phyloP scores from a whole-genome alignment of 2,888 invertebrate genomes.

The Loripinus fragilis region DNA sequence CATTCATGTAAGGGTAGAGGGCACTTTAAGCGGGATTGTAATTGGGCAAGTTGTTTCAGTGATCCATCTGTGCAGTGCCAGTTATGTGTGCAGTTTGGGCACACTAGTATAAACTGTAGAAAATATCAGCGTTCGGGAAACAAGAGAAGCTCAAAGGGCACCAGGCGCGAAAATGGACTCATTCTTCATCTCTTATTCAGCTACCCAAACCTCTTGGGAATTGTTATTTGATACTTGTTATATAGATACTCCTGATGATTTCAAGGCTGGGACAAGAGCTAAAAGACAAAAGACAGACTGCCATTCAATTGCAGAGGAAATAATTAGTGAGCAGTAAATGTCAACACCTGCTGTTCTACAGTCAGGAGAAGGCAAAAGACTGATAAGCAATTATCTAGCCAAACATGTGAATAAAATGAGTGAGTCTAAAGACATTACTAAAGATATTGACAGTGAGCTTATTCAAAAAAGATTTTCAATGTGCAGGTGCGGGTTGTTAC shows the following conservation, averaged over 20 bases:
- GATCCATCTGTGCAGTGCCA: no score
- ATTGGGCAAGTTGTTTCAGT: no score
- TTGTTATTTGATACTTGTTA: slow-evolving; percentile 39
- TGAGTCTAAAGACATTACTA: not conserved
- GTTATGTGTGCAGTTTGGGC: no score
- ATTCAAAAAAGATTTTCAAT: not conserved
- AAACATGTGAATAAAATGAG: not conserved
- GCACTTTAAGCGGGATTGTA: no score
- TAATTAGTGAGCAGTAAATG: not conserved
- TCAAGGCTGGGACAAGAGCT: slow-evolving; percentile 34
- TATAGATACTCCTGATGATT: slow-evolving; percentile 41
- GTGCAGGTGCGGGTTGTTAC: not conserved
- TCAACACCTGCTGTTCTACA: slow-evolving; percentile 8
- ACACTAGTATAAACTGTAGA: no score
- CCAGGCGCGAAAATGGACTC: slow-evolving; percentile 25
- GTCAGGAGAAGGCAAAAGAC: slow-evolving; percentile 23
- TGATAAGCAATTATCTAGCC: slow-evolving; percentile 36
- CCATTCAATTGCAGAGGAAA: not conserved
- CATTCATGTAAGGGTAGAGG: no score
- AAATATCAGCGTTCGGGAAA: no score
- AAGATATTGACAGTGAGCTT: slow-evolving; percentile 36
- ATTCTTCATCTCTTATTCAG: not conserved
- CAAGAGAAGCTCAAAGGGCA: no score
- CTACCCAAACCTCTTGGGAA: slow-evolving; percentile 12
- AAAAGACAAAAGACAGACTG: slow-evolving; percentile 12